Percentiles rank a stretch among this genome's conserved stretches.
Evolutionary conservation across 2,888 invertebrate genomes (phyloP).

Genomic region (Branchellion lobata): DNA sequence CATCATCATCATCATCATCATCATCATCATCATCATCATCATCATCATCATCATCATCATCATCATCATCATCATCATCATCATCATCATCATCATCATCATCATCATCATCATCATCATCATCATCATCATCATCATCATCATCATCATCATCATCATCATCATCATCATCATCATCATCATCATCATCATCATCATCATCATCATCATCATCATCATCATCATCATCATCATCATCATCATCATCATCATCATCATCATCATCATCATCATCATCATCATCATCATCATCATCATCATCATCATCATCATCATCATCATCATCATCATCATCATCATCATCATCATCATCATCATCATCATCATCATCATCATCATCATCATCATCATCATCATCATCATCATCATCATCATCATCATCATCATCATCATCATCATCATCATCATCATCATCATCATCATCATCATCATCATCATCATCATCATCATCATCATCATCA

Average conservation of each 20-base stretch:
- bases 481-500: slow-evolving; percentile 27
- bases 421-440: slow-evolving; percentile 33
- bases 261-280: slow-evolving; percentile 33
- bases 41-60: slow-evolving; percentile 17
- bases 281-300: slow-evolving; percentile 32
- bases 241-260: slow-evolving; percentile 29
- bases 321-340: slow-evolving; percentile 33
- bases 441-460: slow-evolving; percentile 33
- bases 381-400: slow-evolving; percentile 33
- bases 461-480: slow-evolving; percentile 27
- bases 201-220: slow-evolving; percentile 35
- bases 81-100: not conserved
- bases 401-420: slow-evolving; percentile 33
- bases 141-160: slow-evolving; percentile 42
- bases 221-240: slow-evolving; percentile 20
- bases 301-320: slow-evolving; percentile 32
- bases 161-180: slow-evolving; percentile 46
- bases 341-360: slow-evolving; percentile 31
- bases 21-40: slow-evolving; percentile 20
- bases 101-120: not conserved
- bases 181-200: slow-evolving; percentile 36
- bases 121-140: slow-evolving; percentile 11
- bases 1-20: slow-evolving; percentile 28
- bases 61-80: slow-evolving; percentile 20
- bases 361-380: slow-evolving; percentile 33